Base-by-base conservation (phyloP, 1,140 invertebrate species). In the Bactericera cockerelli region DNA sequence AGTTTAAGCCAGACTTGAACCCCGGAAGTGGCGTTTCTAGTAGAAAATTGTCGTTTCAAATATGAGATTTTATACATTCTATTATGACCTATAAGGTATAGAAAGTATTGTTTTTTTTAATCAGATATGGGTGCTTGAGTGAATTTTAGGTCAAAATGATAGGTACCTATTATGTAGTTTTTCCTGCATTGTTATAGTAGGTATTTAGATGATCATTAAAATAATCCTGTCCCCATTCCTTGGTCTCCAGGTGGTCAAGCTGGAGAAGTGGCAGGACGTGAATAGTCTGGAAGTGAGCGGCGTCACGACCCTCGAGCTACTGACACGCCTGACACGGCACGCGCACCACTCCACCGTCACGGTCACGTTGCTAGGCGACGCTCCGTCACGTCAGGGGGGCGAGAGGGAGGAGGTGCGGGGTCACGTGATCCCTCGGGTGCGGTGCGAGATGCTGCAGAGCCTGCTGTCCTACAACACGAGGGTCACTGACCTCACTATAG, bases 211-310 rank as follows among this genome's bases (percentile, higher is more conserved):
- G 33, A 10, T 36, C 33, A 11, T 16, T 36, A 36, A 36, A 11
- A 36, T 36, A 36, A 11, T 36, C 16, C 16, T 11, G 10, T 36
- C 16, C 33, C 33, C 16, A 10, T n/a, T n/a, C n/a, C n/a, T n/a
- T n/a, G n/a, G n/a, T 36, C 42, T 8, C 4, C 42, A 49, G 42
- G 42, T 49, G n/a, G 42, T 49, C 42, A 49, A 49, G 19, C 42
- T 49, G n/a, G 42, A 49, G 22, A 49, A 49, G 22, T 49, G 42
- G 42, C 42, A 49, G 19, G 42, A 49, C 22, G 22, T 49, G n/a
- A 49, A 49, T 49, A 49, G n/a, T 19, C 42, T 49, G 22, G 42
- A 49, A 49, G 42, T 49, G n/a, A 10, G 8, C 22, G 42, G 42
- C 4, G 42, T 49, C n/a, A 49, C 42, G 8, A 49, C 42, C n/a